Evolutionary conservation across 2,113 vertebrate species (phyloP).

Genomic region (Quiscalus mexicanus): DNA sequence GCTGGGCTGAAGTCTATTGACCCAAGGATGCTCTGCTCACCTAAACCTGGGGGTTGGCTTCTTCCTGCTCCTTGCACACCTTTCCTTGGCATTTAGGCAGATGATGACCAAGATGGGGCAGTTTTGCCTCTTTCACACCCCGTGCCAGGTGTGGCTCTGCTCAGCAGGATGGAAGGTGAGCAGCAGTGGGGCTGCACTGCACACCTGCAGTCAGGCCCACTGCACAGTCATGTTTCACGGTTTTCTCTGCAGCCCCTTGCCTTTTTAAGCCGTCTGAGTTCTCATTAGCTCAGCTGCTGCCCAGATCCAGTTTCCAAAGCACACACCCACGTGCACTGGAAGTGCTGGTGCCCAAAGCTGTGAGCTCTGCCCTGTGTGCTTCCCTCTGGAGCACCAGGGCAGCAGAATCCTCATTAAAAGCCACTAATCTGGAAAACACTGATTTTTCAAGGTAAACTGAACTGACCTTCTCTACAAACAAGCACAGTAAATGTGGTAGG

Average conservation of each 20-base stretch:
- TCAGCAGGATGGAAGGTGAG: neutral
- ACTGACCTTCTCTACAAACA: neutral
- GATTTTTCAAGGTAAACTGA: neutral
- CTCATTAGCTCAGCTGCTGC: neutral
- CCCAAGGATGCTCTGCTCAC: neutral
- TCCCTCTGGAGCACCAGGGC: neutral
- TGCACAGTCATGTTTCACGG: neutral
- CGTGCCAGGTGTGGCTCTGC: rapidly evolving
- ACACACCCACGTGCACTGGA: rapidly evolving
- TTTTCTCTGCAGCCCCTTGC: neutral
- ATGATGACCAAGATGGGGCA: neutral
- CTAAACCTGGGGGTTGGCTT: too few species aligned
- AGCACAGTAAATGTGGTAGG: neutral
- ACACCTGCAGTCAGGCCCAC: neutral
- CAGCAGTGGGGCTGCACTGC: neutral
- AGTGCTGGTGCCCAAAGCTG: neutral
- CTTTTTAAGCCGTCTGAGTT: neutral
- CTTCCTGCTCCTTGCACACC: neutral
- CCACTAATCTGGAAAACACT: neutral
- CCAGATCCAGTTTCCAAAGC: neutral
- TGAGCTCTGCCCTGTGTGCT: neutral
- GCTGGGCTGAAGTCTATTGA: neutral
- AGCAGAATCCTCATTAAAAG: neutral
- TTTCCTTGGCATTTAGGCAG: neutral
- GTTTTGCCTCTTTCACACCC: rapidly evolving